These are phyloP conservation scores for Phocoena sinus DNA, from an alignment of 2,113 vertebrate genomes.

Conservation along the genomic window DNA sequence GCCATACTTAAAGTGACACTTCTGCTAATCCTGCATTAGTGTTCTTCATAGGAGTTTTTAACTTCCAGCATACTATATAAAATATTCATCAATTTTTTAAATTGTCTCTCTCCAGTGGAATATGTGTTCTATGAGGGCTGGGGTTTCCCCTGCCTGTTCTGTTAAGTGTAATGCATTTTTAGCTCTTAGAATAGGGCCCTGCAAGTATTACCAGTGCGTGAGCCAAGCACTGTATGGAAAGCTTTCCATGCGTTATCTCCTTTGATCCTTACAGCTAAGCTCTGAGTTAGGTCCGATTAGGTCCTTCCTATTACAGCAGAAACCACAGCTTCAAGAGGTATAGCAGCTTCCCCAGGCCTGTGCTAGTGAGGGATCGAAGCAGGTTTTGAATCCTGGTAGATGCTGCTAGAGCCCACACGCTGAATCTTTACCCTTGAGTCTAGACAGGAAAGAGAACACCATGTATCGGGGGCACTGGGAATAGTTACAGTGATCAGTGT, in stretches of 20 bases:
- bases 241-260: neutral
- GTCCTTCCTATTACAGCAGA: neutral
- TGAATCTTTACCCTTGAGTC: neutral
- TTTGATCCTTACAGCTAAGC: neutral
- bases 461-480: fast-evolving
- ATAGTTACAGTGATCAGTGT: no score
- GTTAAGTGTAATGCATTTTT: no score
- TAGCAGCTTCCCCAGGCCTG: no score
- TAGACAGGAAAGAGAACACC: neutral
- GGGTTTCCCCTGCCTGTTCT: neutral
- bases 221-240: neutral
- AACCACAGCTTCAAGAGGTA: fast-evolving
- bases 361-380: no score
- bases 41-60: neutral
- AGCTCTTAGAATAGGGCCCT: neutral
- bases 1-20: neutral
- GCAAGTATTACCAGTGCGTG: neutral
- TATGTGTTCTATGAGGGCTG: neutral
- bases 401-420: no score
- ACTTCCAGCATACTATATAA: neutral
- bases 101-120: neutral
- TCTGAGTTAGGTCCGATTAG: neutral
- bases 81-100: no score
- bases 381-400: neutral
- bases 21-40: neutral